Conservation (phyloP, 2,888 invertebrate species). For the Oscheius onirici region DNA sequence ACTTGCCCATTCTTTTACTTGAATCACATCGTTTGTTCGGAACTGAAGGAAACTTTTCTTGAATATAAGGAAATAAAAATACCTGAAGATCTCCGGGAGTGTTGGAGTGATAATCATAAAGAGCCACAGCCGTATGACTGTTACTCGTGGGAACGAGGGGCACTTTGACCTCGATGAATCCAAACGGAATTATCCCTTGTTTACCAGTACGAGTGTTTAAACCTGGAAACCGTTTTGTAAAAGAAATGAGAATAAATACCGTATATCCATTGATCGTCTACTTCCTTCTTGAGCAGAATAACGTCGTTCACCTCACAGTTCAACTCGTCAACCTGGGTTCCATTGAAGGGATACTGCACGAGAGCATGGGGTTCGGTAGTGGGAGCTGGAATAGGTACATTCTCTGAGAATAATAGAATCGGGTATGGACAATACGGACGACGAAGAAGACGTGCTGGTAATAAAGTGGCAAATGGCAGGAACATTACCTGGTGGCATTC, state of each 20-base stretch:
- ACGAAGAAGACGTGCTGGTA: neutral
- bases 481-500: conserved; percentile 21
- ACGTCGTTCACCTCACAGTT: conserved; percentile 55
- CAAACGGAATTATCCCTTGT: conserved; percentile 62
- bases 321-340: conserved; percentile 61
- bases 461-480: neutral
- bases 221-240: conserved; percentile 38
- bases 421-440: neutral
- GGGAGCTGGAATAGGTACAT: conserved; percentile 2
- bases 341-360: conserved; percentile 58
- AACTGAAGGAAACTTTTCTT: conserved; percentile 54
- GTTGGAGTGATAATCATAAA: conserved; percentile 64
- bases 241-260: conserved; percentile 34
- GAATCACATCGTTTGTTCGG: conserved; percentile 49
- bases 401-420: neutral
- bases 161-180: conserved; percentile 60
- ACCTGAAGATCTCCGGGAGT: conserved; percentile 64
- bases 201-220: conserved; percentile 46
- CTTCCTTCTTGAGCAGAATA: conserved; percentile 59
- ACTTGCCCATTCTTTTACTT: conserved; percentile 52
- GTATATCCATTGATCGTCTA: conserved; percentile 67
- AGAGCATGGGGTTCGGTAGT: conserved; percentile 46
- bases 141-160: conserved; percentile 48
- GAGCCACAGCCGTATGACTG: conserved; percentile 48
- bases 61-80: neutral